A percentile compares a stretch with the other conserved stretches of the same genome.
Conservation (phyloP, 1,140 invertebrate genomes). For the Chironomus tepperi region DNA sequence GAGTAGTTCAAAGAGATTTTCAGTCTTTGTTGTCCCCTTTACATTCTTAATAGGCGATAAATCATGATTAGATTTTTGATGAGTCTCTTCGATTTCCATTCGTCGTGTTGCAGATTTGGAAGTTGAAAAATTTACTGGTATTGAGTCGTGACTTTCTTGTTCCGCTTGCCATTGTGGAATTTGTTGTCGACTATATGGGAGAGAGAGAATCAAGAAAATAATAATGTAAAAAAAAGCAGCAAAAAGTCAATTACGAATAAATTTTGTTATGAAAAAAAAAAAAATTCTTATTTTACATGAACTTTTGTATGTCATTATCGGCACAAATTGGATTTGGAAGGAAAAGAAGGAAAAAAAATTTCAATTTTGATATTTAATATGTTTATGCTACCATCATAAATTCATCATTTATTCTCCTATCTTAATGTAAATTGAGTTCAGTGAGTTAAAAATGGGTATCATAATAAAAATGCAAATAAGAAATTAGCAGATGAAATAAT, state of each 20-base stretch:
- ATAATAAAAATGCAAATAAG: not conserved
- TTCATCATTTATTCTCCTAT: too few species aligned
- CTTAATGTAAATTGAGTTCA: too few species aligned
- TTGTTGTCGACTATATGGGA: conserved; percentile 8
- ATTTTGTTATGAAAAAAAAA: not conserved
- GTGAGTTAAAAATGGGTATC: not conserved
- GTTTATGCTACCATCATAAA: not conserved
- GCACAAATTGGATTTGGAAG: not conserved
- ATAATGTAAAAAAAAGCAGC: not conserved
- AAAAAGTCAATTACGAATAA: not conserved
- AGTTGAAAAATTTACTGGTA: not conserved
- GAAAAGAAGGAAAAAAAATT: not conserved
- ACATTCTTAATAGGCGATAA: conserved; percentile 38
- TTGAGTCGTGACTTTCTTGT: not conserved
- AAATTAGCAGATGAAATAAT: conserved; percentile 4
- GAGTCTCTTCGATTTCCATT: not conserved
- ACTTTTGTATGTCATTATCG: not conserved
- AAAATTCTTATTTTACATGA: not conserved
- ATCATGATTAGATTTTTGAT: not conserved
- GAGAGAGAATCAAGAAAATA: not conserved
- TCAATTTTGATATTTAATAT: not conserved
- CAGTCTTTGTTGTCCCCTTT: conserved; percentile 61
- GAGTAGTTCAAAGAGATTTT: conserved; percentile 80
- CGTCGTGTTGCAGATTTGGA: not conserved
- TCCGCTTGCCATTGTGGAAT: not conserved